Percentiles rank a stretch among this genome's conserved stretches.
Conservation (phyloP, 2,888 invertebrate genomes). For the Hecatera dysodea region DNA sequence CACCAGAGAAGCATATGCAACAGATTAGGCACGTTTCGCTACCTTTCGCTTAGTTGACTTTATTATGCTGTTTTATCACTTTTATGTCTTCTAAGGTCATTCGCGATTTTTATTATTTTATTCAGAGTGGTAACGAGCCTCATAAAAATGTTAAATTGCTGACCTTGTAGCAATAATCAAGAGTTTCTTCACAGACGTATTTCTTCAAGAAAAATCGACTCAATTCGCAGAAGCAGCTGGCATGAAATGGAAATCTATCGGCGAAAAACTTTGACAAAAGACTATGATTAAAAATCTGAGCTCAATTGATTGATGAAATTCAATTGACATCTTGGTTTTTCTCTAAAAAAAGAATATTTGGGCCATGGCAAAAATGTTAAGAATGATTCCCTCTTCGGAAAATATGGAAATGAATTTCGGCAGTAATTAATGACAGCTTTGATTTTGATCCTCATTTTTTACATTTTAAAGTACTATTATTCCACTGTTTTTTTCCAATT, state of each 20-base stretch:
- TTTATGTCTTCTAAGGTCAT: slow-evolving; percentile 25
- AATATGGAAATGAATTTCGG: slow-evolving; percentile 41
- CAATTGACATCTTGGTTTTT: slow-evolving; percentile 60
- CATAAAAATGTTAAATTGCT: slow-evolving; percentile 41
- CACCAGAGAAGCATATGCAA: neutral
- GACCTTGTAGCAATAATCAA: slow-evolving; percentile 48
- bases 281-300: slow-evolving; percentile 63
- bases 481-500: neutral
- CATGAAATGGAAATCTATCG: slow-evolving; percentile 58
- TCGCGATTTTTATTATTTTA: slow-evolving; percentile 28
- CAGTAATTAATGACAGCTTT: slow-evolving; percentile 35
- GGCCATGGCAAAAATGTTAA: slow-evolving; percentile 48
- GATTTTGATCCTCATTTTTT: slow-evolving; percentile 18
- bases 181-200: slow-evolving; percentile 40
- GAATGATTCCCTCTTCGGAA: slow-evolving; percentile 30
- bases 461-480: neutral
- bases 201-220: slow-evolving; percentile 46
- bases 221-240: slow-evolving; percentile 50
- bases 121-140: slow-evolving; percentile 32
- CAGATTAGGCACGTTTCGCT: neutral
- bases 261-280: slow-evolving; percentile 61
- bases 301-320: slow-evolving; percentile 66
- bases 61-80: slow-evolving; percentile 19
- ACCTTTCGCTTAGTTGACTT: neutral
- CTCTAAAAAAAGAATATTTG: slow-evolving; percentile 57